Percentiles rank a stretch among this genome's conserved stretches.
Conservation (phyloP, 2,113 vertebrate species). For the Ochotona curzoniae region DNA sequence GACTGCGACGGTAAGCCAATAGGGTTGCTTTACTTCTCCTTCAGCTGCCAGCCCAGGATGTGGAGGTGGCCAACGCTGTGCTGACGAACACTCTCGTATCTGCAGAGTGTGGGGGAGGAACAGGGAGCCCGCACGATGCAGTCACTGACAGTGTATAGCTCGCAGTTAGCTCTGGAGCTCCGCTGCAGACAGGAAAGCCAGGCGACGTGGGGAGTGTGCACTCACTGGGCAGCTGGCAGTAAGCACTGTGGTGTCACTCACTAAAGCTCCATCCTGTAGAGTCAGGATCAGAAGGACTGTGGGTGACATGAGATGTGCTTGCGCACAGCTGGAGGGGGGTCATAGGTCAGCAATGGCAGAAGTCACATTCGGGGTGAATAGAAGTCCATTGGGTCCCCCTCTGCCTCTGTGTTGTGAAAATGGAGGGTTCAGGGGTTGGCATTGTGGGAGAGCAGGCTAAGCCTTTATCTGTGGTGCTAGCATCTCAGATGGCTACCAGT, state of each 20-base stretch:
- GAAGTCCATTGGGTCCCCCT: background rate
- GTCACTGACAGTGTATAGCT: background rate
- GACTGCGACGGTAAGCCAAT: background rate
- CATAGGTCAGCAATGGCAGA: background rate
- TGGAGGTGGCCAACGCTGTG: slow-evolving; percentile 7
- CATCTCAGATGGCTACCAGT: too few relatives aligned
- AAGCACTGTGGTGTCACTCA: background rate
- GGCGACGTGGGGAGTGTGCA: background rate
- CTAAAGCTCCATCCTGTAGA: background rate
- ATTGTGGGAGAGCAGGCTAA: too few relatives aligned
- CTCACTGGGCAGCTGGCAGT: background rate
- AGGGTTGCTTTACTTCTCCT: background rate
- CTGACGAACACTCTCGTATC: background rate
- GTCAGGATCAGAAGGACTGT: background rate
- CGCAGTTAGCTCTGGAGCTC: background rate
- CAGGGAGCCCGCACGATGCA: background rate
- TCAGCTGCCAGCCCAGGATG: background rate
- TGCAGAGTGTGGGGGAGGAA: background rate
- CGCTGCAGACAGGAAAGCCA: background rate
- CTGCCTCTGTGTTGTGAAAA: background rate
- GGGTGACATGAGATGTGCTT: background rate
- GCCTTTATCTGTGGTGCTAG: too few relatives aligned
- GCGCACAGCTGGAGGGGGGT: background rate
- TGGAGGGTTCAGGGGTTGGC: too few relatives aligned
- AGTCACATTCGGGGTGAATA: too few relatives aligned